Evolutionary conservation across 2,113 vertebrate species (phyloP).

Genomic region (Cyprichromis sp.): DNA sequence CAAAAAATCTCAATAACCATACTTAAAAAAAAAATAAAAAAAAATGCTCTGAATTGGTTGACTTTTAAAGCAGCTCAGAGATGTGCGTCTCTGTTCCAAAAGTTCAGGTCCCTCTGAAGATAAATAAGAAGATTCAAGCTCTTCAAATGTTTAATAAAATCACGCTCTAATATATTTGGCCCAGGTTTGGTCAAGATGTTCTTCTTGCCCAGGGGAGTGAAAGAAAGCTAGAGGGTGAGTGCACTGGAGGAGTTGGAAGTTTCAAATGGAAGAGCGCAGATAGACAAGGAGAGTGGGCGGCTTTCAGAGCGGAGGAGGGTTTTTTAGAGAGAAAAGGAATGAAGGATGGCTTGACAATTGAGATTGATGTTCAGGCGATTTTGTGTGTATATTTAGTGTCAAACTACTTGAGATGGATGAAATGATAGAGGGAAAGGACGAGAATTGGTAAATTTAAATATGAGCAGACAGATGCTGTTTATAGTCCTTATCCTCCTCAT

Average conservation of each 20-base stretch:
- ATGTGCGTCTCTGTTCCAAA: not conserved
- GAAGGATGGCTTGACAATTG: slow-evolving; percentile 44
- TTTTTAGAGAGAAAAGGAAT: slow-evolving; percentile 2
- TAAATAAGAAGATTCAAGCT: not conserved
- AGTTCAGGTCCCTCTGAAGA: not conserved
- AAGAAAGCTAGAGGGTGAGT: slow-evolving; percentile 14
- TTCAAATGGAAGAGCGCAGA: slow-evolving; percentile 17
- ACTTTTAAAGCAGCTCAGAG: not conserved
- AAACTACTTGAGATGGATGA: slow-evolving; percentile 42
- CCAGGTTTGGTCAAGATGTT: slow-evolving; percentile 23
- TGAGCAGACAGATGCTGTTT: slow-evolving; percentile 30
- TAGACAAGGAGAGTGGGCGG: slow-evolving; percentile 37
- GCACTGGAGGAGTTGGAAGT: slow-evolving; percentile 23
- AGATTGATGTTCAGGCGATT: slow-evolving; percentile 43
- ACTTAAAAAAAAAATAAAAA: not conserved
- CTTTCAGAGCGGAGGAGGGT: slow-evolving; percentile 6
- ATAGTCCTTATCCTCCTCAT: slow-evolving; percentile 34
- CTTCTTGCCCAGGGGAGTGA: not conserved
- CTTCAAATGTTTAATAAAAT: not conserved
- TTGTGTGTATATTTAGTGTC: slow-evolving; percentile 47
- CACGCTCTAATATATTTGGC: not conserved
- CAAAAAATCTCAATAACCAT: not conserved
- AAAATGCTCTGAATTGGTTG: not conserved
- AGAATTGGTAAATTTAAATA: slow-evolving; percentile 27
- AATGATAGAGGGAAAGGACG: slow-evolving; percentile 16